Evolutionary conservation across 30 jellyfish, hydroid and myxozoan genomes (phyloP).

Genomic region (Cassiopea andromeda): DNA sequence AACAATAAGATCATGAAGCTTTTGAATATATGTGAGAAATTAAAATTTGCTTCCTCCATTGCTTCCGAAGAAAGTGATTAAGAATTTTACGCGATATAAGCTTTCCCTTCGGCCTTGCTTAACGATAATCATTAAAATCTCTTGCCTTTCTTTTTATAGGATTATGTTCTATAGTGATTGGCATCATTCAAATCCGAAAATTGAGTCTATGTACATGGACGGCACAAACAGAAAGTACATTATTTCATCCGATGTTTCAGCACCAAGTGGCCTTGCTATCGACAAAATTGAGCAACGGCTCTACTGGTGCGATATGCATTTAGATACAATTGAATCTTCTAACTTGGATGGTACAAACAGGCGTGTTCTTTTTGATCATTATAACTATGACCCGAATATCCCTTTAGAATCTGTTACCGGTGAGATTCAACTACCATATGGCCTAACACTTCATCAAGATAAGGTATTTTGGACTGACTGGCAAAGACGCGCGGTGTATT

Average conservation of each 20-base stretch:
- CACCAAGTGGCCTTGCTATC: conserved; percentile 94
- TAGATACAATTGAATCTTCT: conserved; percentile 65
- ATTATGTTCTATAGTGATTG: conserved; percentile 91
- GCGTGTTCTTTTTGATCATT: conserved; percentile 49
- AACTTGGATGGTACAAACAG: conserved; percentile 55
- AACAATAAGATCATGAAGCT: too few relatives aligned
- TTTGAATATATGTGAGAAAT: too few relatives aligned
- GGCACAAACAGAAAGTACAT: conserved; percentile 76
- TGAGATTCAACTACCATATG: conserved; percentile 76
- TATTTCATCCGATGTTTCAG: conserved; percentile 31
- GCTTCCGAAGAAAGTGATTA: too few relatives aligned
- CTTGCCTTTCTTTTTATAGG: not conserved
- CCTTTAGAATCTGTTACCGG: conserved; percentile 61
- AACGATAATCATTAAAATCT: too few relatives aligned
- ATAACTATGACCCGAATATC: conserved; percentile 25
- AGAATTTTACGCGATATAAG: not conserved
- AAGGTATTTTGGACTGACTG: conserved; percentile 96
- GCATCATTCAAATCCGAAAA: conserved; percentile 72
- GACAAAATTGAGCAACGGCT: conserved; percentile 69
- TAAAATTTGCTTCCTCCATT: too few relatives aligned
- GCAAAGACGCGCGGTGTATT: conserved; percentile 64
- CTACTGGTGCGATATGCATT: conserved; percentile 84
- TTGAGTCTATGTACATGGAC: conserved; percentile 89
- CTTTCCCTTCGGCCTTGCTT: not conserved
- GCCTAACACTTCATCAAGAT: conserved; percentile 79